These are phyloP conservation scores for Tachysurus fulvidraco DNA, from an alignment of 2,113 vertebrate species.

Conservation along the genomic window DNA sequence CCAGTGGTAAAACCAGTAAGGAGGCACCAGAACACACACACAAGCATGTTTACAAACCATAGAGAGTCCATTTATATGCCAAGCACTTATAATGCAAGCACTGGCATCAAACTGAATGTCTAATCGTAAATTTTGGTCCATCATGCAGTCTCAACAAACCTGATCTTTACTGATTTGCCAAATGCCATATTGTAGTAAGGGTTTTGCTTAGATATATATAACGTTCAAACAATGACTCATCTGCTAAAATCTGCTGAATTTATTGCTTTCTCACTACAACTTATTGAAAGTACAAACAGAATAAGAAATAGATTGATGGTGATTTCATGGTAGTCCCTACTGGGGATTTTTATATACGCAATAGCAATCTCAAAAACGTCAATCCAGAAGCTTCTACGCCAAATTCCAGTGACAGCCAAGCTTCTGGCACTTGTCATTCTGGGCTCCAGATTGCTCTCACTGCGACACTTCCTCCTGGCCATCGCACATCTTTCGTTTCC, in stretches of 20 bases:
- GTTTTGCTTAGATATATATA: neutral
- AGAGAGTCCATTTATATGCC: neutral
- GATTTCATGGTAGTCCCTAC: neutral
- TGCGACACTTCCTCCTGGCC: constrained; percentile 17
- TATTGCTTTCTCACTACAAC: neutral
- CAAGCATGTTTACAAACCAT: neutral
- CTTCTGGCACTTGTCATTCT: constrained; percentile 10
- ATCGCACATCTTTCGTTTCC: constrained; percentile 13
- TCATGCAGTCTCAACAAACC: neutral
- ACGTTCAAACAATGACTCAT: neutral
- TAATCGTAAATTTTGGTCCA: neutral
- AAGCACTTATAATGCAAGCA: neutral
- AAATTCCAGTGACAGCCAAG: neutral
- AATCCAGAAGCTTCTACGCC: neutral
- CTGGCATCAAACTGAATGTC: neutral
- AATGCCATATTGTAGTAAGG: neutral
- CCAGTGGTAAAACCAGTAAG: neutral
- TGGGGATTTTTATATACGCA: neutral
- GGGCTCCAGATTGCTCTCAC: constrained; percentile 25
- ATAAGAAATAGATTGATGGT: neutral
- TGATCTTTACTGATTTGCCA: neutral
- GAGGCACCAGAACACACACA: neutral
- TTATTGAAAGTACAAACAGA: neutral
- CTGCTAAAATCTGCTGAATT: neutral
- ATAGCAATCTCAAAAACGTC: neutral